These are phyloP conservation scores for Monomorium pharaonis DNA, from an alignment of 1,140 invertebrate species.

Conservation along the genomic window DNA sequence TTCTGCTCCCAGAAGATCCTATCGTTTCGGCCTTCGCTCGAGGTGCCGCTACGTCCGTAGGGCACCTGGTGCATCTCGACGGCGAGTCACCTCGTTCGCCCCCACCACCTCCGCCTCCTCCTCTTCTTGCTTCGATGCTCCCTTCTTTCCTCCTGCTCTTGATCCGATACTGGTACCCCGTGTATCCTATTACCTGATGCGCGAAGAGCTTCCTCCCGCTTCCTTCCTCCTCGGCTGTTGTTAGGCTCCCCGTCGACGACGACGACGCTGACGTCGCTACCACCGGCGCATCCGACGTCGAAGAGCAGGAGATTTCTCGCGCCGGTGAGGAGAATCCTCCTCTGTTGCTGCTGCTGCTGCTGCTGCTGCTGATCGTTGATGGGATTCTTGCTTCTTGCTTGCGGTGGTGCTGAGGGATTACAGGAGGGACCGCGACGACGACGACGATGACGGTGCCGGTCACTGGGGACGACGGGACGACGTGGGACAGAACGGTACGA, in stretches of 20 bases:
- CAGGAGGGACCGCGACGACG: conserved; percentile 51
- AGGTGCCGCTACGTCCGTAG: conserved; percentile 63
- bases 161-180: conserved; percentile 18
- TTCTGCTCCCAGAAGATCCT: conserved; percentile 34
- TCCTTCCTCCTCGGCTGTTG: conserved; percentile 3
- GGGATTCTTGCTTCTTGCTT: background rate
- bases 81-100: conserved; percentile 82
- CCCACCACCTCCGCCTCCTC: conserved; percentile 60
- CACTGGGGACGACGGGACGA: conserved; percentile 31
- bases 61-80: conserved; percentile 81
- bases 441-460: conserved; percentile 57
- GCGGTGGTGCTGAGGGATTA: background rate
- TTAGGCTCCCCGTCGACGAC: conserved; percentile 23
- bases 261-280: conserved; percentile 27
- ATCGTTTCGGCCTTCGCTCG: conserved; percentile 64
- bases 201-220: background rate
- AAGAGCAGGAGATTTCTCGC: conserved; percentile 1
- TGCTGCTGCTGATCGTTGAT: conserved; percentile 11
- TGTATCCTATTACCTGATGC: conserved; percentile 15
- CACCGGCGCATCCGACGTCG: conserved; percentile 25
- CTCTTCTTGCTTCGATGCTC: conserved; percentile 32
- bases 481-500: conserved; percentile 5
- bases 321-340: background rate
- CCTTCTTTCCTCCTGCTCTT: conserved; percentile 20
- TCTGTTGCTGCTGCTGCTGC: background rate